Percentiles rank a stretch among this genome's conserved stretches.
phyloP scores from a whole-genome alignment of 2,113 vertebrate genomes.

The Rhabdornis inornatus region DNA sequence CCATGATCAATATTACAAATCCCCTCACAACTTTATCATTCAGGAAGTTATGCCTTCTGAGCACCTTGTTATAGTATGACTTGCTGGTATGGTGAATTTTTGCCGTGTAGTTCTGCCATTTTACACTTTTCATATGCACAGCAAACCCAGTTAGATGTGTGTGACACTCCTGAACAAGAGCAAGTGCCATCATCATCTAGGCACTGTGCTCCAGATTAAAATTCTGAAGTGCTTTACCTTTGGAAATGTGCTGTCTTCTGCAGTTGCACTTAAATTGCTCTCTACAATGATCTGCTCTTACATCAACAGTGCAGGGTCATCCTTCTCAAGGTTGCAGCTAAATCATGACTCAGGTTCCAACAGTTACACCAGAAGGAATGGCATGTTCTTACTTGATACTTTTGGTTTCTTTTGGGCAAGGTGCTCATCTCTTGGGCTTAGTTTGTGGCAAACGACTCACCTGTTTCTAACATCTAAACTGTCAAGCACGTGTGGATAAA shows the following conservation, averaged over 20 bases:
- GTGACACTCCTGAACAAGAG: neutral
- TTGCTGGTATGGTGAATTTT: neutral
- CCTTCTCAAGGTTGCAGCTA: neutral
- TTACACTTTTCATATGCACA: neutral
- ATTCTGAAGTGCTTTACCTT: neutral
- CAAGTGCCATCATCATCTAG: too few species aligned
- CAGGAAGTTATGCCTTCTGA: neutral
- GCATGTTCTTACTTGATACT: neutral
- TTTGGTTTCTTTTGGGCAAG: neutral
- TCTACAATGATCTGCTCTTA: neutral
- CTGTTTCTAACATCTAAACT: neutral
- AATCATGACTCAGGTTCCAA: neutral
- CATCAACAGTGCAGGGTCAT: neutral
- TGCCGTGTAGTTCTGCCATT: neutral
- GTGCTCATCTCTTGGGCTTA: neutral
- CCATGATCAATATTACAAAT: neutral
- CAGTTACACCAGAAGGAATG: neutral
- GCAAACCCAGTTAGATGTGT: neutral
- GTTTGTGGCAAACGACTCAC: neutral
- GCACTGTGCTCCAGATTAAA: neutral
- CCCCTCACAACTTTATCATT: neutral
- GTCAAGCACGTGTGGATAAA: neutral
- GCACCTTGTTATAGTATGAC: neutral
- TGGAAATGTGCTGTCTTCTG: neutral
- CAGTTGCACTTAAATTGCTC: neutral